Conservation (phyloP, 2,797 vertebrate genomes). For the Xenentodon cancila region DNA sequence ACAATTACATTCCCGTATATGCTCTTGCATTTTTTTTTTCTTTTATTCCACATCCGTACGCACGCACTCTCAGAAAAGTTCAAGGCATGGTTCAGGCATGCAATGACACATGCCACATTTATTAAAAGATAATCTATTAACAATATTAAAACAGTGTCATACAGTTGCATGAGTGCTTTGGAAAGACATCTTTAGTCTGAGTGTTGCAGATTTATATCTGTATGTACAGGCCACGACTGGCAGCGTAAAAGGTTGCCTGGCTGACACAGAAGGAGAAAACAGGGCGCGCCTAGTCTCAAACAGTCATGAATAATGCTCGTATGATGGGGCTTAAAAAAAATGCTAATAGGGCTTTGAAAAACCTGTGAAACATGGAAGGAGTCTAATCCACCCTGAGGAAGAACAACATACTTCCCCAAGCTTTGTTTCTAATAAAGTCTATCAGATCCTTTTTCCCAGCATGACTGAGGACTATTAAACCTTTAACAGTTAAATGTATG, state of each 20-base stretch:
- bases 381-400: background rate
- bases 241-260: constrained; percentile 23
- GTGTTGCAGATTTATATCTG: constrained; percentile 25
- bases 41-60: background rate
- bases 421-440: background rate
- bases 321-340: constrained; percentile 51
- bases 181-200: constrained; percentile 7
- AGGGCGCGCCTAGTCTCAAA: constrained; percentile 57
- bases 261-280: constrained; percentile 42
- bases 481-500: constrained; percentile 7
- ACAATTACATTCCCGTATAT: constrained; percentile 8
- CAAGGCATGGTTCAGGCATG: background rate
- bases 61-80: background rate
- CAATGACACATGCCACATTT: constrained; percentile 19
- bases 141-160: constrained; percentile 4
- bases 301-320: constrained; percentile 56
- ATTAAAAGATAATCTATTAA: constrained; percentile 1
- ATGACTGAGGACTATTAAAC: constrained; percentile 27
- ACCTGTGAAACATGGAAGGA: background rate
- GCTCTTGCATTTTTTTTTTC: too few species aligned
- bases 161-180: constrained; percentile 18
- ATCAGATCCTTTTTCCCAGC: background rate
- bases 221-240: constrained; percentile 43
- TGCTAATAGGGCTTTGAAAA: constrained; percentile 22
- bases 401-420: constrained; percentile 10